Evolutionary conservation across 2,888 invertebrate genomes (phyloP).

Genomic region (Hemicrepidius hirtus): DNA sequence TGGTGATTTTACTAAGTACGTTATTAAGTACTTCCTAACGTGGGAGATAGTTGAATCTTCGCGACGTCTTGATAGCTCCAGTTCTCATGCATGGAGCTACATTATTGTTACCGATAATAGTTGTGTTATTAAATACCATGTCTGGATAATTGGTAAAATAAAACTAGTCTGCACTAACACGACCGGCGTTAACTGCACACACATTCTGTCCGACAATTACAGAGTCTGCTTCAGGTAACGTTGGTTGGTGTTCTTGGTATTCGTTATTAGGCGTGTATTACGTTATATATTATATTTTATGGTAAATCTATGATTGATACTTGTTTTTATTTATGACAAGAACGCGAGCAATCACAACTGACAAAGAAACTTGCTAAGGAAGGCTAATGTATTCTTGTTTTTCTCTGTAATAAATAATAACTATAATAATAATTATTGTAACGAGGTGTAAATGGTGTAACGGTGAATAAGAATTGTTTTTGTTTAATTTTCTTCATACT

Average conservation of each 20-base stretch:
- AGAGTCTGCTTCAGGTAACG: constrained; percentile 40
- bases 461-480: constrained; percentile 33
- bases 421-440: constrained; percentile 29
- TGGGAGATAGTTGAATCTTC: constrained; percentile 25
- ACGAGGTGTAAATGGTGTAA: constrained; percentile 32
- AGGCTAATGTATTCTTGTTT: constrained; percentile 22
- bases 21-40: background rate
- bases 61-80: constrained; percentile 18
- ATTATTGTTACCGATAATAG: constrained; percentile 48
- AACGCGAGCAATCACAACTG: constrained; percentile 30
- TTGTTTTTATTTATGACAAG: constrained; percentile 1
- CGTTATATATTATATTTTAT: constrained; percentile 31
- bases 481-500: constrained; percentile 25
- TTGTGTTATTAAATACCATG: constrained; percentile 52
- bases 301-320: constrained; percentile 40
- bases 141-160: constrained; percentile 54
- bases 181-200: constrained; percentile 45
- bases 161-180: constrained; percentile 48
- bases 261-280: constrained; percentile 29
- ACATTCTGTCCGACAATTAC: constrained; percentile 41
- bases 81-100: constrained; percentile 37
- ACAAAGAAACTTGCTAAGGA: constrained; percentile 26
- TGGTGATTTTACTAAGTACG: no score
- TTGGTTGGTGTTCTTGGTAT: constrained; percentile 36
- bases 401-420: constrained; percentile 21